Base-by-base conservation (phyloP, 2,888 invertebrate species). In the Pilophorus perplexus region DNA sequence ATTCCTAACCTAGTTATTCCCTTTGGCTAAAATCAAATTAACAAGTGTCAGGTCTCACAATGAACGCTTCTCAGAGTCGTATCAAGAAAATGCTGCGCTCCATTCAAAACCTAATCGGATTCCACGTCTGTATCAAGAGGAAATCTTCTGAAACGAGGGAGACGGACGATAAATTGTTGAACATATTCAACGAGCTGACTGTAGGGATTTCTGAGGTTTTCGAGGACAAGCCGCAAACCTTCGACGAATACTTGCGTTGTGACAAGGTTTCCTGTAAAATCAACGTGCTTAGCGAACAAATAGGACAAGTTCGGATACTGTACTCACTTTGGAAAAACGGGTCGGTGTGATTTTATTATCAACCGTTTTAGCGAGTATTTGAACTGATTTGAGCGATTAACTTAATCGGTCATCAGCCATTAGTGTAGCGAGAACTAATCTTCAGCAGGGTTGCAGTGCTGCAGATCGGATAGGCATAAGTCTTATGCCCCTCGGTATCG, bases 201-300 rank as follows among this genome's bases (percentile, higher is more conserved):
- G 59, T 59, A n/a, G 59, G 59, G 5, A 42, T 59, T 23, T 59
- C 59, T 8, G 42, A 59, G 18, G 59, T 59, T 12, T 59, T 59
- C 42, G 25, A 59, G 3, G 42, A 59, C 42, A n/a, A 16, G 6
- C 18, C 14, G 10, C 40, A 22, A 5, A n/a, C 40, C 18, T 59
- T 59, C 42, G 25, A 59, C 12, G 59, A 59, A n/a, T 59, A 42
- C 42, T 42, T 59, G 8, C 40, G 28, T 14, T 59, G 59, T 20
- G 59, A 59, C 14, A 1, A 27, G 10, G 42, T 59, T 18, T 38
- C 59, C 5, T 42, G 59, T 16, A 59, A 59, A 59, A 59, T 59
- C 16, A 59, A 14, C 8, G 59, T 59, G 3, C 23, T 59, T n/a
- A 59, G 42, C 59, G 59, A 59, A 27, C 59, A 59, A 42, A 59